Evolutionary conservation across 2,888 invertebrate species (phyloP).

Genomic region (Calephelis perditalis): DNA sequence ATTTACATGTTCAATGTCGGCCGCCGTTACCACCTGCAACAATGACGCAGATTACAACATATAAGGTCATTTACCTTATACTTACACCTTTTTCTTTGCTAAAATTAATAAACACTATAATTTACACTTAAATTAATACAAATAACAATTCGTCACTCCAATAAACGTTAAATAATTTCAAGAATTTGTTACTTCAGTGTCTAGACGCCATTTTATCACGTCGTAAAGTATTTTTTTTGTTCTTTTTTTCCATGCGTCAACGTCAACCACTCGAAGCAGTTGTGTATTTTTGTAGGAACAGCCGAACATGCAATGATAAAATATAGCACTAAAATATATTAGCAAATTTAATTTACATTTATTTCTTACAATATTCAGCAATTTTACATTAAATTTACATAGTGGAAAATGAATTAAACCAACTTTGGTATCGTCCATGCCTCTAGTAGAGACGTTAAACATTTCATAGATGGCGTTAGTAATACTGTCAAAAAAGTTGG

Average conservation of each 20-base stretch:
- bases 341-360: too few relatives aligned
- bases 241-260: constrained; percentile 19
- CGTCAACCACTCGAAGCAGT: not conserved
- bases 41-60: constrained; percentile 36
- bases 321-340: too few relatives aligned
- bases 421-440: too few relatives aligned
- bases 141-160: constrained; percentile 34
- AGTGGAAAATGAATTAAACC: too few relatives aligned
- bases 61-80: constrained; percentile 33
- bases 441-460: too few relatives aligned
- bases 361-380: too few relatives aligned
- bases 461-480: too few relatives aligned
- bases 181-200: constrained; percentile 44
- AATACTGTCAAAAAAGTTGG: too few relatives aligned
- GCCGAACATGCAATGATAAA: not conserved
- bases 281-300: not conserved
- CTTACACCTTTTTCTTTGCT: constrained; percentile 43
- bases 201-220: constrained; percentile 65
- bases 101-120: constrained; percentile 23
- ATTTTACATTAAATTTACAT: too few relatives aligned
- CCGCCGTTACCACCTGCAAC: constrained; percentile 57
- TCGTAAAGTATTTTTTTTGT: constrained; percentile 34
- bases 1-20: constrained; percentile 48
- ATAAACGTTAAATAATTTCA: constrained; percentile 38
- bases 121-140: constrained; percentile 12